phyloP scores from a whole-genome alignment of 2,113 vertebrate genomes.

The Xenus cinereus region DNA sequence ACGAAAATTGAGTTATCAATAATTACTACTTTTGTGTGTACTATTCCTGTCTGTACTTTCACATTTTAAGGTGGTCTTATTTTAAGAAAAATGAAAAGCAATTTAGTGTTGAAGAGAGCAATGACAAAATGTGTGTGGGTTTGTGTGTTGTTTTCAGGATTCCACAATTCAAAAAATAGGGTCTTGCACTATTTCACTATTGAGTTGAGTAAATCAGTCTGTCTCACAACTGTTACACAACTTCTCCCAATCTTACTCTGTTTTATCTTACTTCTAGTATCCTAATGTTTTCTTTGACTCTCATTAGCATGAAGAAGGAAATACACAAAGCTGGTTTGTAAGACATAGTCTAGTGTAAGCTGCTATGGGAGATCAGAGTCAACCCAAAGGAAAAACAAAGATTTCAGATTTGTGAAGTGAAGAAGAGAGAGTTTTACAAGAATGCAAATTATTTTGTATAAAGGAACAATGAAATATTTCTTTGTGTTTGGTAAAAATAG shows the following conservation, averaged over 20 bases:
- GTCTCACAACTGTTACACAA: not conserved
- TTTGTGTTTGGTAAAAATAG: not conserved
- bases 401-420: not conserved
- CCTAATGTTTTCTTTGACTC: not conserved
- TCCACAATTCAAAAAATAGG: not conserved
- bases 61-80: not conserved
- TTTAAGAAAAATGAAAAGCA: not conserved
- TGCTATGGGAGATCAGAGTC: not conserved
- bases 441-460: not conserved
- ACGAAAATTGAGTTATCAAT: not conserved
- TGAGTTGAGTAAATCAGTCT: not conserved
- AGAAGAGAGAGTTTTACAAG: not conserved
- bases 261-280: not conserved
- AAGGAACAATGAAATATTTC: not conserved
- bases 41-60: not conserved
- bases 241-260: not conserved
- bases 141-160: not conserved
- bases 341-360: not conserved
- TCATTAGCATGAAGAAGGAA: not conserved
- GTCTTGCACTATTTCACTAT: not conserved
- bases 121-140: not conserved
- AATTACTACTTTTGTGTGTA: not conserved
- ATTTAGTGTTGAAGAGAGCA: not conserved
- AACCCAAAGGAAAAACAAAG: not conserved
- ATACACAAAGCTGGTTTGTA: not conserved